Evolutionary conservation across 2,113 vertebrate genomes (phyloP), one percentile per base, ranked within the genome.

Genomic region (Hippocampus comes): DNA sequence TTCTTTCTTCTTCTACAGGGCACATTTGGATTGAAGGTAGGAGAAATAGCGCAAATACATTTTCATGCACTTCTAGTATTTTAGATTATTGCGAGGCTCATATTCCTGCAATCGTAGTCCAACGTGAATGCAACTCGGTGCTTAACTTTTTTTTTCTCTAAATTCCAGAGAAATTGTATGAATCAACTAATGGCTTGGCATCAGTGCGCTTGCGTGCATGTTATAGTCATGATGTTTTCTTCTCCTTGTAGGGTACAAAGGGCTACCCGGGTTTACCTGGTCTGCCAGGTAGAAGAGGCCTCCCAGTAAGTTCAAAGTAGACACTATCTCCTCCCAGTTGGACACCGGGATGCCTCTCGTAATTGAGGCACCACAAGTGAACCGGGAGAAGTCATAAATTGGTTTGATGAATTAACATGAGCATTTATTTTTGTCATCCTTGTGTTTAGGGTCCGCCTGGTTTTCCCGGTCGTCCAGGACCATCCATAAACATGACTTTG

Each of bases 181-280:
- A 34, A 34, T 34, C 30, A 34, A 15, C 43, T n/a, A 2, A 11
- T 18, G 21, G 9, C 10, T 63, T 41, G 34, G 18, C 9, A 20
- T 41, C 2, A 10, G n/a, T 20, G 9, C 41, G 1, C 21, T 41
- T 6, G n/a, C n/a, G n/a, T 1, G 21, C 21, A 65, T 55, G 51
- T 15, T 66, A 1, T 42, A 0, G 3, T 51, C 1, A 18, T 27
- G n/a, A 25, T 15, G 4, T 69, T 41, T 53, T 15, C 63, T 73
- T 72, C 9, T 81, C 25, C 17, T 0, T 46, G 43, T 84, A 96
- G 95, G 95, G 95, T 20, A 91, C 90, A 11, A 94, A 95, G 89
- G 95, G 95, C 30, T 93, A 93, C 76, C 87, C 83, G 0, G 95
- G 95, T 60, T 83, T 76, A 5, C 87, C 91, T 1, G 95, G 95